These are phyloP conservation scores for Apoderus coryli DNA, from an alignment of 2,888 invertebrate genomes.

Conservation along the genomic window DNA sequence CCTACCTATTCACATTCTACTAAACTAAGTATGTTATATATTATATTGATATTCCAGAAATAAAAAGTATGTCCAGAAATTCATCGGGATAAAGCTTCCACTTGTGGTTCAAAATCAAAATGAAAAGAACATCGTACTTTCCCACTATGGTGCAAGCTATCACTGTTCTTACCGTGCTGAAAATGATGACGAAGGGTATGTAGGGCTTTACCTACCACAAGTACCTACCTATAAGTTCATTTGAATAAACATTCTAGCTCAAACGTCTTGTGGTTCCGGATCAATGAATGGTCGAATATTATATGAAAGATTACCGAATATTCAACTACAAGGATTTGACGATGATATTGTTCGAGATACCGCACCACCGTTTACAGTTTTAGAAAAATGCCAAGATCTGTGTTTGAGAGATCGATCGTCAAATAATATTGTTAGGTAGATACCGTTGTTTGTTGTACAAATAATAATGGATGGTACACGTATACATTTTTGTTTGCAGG, in stretches of 20 bases:
- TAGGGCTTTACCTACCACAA: background rate
- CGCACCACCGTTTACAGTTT: constrained; percentile 70
- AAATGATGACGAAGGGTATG: constrained; percentile 67
- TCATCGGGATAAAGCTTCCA: too few species aligned
- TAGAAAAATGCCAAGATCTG: constrained; percentile 71
- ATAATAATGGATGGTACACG: too few species aligned
- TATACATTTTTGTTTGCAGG: constrained; percentile 32
- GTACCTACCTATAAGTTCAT: background rate
- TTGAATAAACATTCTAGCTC: constrained; percentile 40
- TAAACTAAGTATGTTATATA: too few species aligned
- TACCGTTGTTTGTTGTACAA: background rate
- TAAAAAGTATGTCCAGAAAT: constrained; percentile 32
- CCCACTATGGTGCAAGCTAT: constrained; percentile 71
- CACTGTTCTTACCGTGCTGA: constrained; percentile 68
- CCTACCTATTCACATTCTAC: too few species aligned
- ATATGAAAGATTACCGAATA: constrained; percentile 79
- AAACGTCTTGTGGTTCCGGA: constrained; percentile 84
- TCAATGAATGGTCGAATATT: constrained; percentile 61
- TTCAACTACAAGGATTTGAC: constrained; percentile 78
- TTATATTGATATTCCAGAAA: too few species aligned
- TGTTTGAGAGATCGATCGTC: constrained; percentile 67
- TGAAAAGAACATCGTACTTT: constrained; percentile 42
- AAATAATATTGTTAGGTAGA: constrained; percentile 52
- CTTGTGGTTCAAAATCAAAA: constrained; percentile 40
- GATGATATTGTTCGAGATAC: constrained; percentile 78